Base-by-base conservation (phyloP, 2,797 vertebrate species). In the Catamblyrhynchus diadema region DNA sequence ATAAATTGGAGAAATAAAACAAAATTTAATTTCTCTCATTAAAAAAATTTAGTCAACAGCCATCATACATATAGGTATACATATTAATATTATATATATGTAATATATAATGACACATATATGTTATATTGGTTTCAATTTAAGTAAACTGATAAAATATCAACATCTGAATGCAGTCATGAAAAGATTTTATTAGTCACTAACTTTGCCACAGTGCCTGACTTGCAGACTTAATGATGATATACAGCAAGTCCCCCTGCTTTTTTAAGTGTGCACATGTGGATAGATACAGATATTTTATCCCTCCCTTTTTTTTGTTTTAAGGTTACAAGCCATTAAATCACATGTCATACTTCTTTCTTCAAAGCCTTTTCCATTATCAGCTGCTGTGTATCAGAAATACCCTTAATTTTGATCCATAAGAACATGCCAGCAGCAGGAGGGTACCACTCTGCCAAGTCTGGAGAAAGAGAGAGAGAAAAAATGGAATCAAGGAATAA, bases 391-490 rank as follows among this genome's bases (percentile, higher is more conserved):
- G 98, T 98, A 84, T 99, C 98, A 33, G 97, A 60, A 94, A 99
- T 90, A 82, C 98, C 98, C 88, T 98, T 99, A 32, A 99, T 97
- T 97, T 98, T 99, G 96, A 99, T 97, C 99, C 99, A 99, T 47
- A 99, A 95, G 97, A 99, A 99, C 99, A 99, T 99, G 87, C 99
- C 99, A 33, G 99, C 99, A 39, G 97, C 94, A 9, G 99, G 99
- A 88, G 93, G 27, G 81, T 99, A 97, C 99, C 99, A 99, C 92
- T 99, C 99, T 67, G 99, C 99, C 59, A 99, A 90, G 88, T 95
- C 99, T 98, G 54, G 24, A 57, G 80, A 77, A 20, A 91, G 48
- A 92, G 71, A 81, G 25, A 73, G 77, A 75, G 30, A 83, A 4
- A 79, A 32, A 66, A 89, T 12, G 21, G 22, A 89, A 80, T 69